A percentile compares a stretch with the other conserved stretches of the same genome.
Evolutionary conservation across 30 jellyfish, hydroid and myxozoan species (phyloP).

Genomic region (Clytia hemisphaerica): DNA sequence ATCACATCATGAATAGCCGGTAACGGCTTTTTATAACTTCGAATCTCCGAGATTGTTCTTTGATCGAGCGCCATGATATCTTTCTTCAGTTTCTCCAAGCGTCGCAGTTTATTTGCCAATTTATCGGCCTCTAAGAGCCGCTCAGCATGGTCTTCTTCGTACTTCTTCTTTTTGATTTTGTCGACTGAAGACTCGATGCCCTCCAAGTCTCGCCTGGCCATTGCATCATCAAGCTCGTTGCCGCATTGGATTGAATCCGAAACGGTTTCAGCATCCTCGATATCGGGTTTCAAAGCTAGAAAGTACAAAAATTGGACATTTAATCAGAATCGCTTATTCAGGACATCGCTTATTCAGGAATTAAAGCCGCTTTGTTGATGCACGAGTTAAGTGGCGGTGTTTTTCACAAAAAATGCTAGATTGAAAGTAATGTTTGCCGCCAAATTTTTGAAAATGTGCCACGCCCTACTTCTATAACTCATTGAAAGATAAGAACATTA

Average conservation of each 20-base stretch:
- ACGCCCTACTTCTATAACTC: too few species aligned
- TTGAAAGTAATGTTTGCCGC: too few species aligned
- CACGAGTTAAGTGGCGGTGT: too few species aligned
- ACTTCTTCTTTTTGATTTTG: slow-evolving; percentile 46
- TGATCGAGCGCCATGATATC: slow-evolving; percentile 78
- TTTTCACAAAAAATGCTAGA: too few species aligned
- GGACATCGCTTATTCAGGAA: too few species aligned
- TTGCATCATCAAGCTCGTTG: slow-evolving; percentile 66
- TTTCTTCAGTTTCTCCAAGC: slow-evolving; percentile 61
- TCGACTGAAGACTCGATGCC: slow-evolving; percentile 57
- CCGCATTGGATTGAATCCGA: slow-evolving; percentile 61
- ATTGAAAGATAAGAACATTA: too few species aligned
- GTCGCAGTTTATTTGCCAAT: slow-evolving; percentile 44
- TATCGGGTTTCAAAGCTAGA: slow-evolving; percentile 54
- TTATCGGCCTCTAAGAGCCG: slow-evolving; percentile 69
- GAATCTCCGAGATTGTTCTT: slow-evolving; percentile 78
- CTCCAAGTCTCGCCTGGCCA: slow-evolving; percentile 68
- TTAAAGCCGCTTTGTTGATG: too few species aligned
- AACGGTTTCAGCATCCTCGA: slow-evolving; percentile 60
- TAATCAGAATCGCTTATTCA: too few species aligned
- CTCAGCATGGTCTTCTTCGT: slow-evolving; percentile 57
- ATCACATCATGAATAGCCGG: slow-evolving; percentile 83
- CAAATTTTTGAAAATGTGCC: too few species aligned
- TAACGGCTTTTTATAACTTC: slow-evolving; percentile 83
- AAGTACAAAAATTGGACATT: slow-evolving; percentile 1